These are phyloP conservation scores for Sinosuthora webbiana DNA, from an alignment of 2,113 vertebrate genomes.

Conservation along the genomic window DNA sequence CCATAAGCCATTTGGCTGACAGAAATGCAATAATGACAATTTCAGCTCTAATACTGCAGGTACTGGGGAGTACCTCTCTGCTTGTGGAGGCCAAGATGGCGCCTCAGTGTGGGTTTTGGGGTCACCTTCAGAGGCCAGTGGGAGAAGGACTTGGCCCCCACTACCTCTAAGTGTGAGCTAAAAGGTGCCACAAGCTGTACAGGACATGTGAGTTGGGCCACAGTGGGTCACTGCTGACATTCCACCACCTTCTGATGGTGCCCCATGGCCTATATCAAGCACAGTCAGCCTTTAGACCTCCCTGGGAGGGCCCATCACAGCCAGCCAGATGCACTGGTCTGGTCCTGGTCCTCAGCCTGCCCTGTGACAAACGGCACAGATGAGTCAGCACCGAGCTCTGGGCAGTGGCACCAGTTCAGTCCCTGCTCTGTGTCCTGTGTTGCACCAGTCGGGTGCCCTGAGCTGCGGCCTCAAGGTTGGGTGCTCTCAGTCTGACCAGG, in stretches of 20 bases:
- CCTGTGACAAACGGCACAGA: neutral
- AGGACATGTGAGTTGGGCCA: neutral
- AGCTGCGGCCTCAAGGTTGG: neutral
- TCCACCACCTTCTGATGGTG: neutral
- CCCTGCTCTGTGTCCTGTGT: neutral
- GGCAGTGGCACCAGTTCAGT: neutral
- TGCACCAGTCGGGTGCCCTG: neutral
- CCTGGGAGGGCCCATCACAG: neutral
- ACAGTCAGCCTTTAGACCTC: neutral
- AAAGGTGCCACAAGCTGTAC: neutral
- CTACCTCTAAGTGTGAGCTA: neutral
- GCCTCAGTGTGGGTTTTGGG: neutral
- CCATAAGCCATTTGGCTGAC: rapidly evolving
- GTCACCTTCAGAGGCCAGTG: neutral
- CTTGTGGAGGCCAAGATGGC: neutral
- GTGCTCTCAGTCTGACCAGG: neutral
- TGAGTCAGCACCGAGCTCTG: rapidly evolving
- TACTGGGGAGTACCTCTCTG: neutral
- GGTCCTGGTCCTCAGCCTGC: neutral
- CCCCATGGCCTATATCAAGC: neutral
- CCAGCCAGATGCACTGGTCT: neutral
- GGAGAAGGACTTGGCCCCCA: neutral
- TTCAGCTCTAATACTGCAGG: neutral
- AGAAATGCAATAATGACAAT: neutral
- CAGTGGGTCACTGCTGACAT: rapidly evolving